Percentiles rank a stretch among this genome's conserved stretches.
These are phyloP conservation scores for Asbolus verrucosus DNA, from an alignment of 1,140 invertebrate species.

Conservation along the genomic window DNA sequence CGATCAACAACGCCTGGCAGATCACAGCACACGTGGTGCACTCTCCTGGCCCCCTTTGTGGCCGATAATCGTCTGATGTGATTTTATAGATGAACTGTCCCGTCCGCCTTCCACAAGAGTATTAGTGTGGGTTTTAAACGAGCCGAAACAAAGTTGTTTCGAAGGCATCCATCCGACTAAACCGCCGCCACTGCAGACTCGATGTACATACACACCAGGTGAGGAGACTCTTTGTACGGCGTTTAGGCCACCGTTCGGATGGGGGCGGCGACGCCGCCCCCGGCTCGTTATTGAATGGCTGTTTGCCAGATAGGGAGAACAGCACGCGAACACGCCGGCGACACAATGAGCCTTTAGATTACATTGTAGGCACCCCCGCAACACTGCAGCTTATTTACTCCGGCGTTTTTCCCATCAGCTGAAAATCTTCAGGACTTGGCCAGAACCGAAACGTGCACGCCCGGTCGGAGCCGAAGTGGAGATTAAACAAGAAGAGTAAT, in stretches of 20 bases:
- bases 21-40: constrained; percentile 55
- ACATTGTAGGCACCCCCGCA: constrained; percentile 52
- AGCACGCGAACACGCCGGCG: constrained; percentile 44
- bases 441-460: no score
- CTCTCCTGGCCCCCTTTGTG: constrained; percentile 42
- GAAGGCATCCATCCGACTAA: constrained; percentile 47
- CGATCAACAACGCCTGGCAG: constrained; percentile 58
- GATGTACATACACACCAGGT: constrained; percentile 36
- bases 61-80: constrained; percentile 61
- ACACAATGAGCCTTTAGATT: constrained; percentile 56
- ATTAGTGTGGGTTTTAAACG: constrained; percentile 53
- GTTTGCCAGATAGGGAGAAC: constrained; percentile 51
- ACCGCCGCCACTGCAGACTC: constrained; percentile 28
- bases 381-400: constrained; percentile 15
- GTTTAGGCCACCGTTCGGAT: background rate
- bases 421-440: no score
- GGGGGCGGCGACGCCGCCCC: background rate
- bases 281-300: constrained; percentile 46
- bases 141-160: constrained; percentile 57
- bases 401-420: no score
- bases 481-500: constrained; percentile 21
- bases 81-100: constrained; percentile 61
- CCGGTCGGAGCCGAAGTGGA: background rate
- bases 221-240: constrained; percentile 42
- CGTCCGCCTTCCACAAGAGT: constrained; percentile 48